phyloP scores from a whole-genome alignment of 2,113 vertebrate genomes.

The Tauraco erythrolophus region DNA sequence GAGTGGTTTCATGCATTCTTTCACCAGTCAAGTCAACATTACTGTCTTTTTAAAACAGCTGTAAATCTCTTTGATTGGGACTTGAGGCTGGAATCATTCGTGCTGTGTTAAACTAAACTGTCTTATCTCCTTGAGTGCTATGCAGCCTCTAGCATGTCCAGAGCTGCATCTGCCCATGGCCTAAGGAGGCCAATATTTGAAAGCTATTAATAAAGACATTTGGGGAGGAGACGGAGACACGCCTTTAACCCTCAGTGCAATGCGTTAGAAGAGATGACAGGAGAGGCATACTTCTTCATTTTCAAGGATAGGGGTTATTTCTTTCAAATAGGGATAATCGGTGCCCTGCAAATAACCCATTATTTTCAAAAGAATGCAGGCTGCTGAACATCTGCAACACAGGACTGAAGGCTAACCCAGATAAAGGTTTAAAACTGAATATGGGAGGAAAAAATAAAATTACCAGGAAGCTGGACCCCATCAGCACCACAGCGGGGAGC shows the following conservation, averaged over 20 bases:
- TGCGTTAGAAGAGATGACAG: constrained; percentile 9
- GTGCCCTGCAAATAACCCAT: constrained; percentile 10
- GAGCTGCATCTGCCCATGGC: constrained; percentile 53
- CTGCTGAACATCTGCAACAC: constrained; percentile 29
- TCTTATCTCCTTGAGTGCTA: constrained; percentile 76
- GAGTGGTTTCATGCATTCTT: constrained; percentile 58
- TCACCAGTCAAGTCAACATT: constrained; percentile 76
- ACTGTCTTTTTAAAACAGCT: constrained; percentile 76
- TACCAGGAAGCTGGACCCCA: background rate
- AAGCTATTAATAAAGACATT: constrained; percentile 60
- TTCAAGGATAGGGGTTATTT: background rate
- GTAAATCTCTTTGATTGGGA: constrained; percentile 81
- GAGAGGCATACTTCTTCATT: background rate
- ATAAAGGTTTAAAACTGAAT: background rate
- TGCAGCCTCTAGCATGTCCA: constrained; percentile 71
- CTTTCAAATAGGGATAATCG: background rate
- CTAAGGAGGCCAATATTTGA: constrained; percentile 61
- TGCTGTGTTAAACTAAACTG: constrained; percentile 78
- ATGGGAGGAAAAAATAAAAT: background rate
- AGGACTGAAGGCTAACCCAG: background rate
- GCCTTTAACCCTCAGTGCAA: constrained; percentile 48
- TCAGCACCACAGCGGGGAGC: background rate
- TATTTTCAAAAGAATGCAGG: constrained; percentile 49
- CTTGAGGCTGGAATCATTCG: constrained; percentile 78
- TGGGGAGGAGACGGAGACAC: constrained; percentile 60